These are phyloP conservation scores for Phallusia fumigata DNA, from an alignment of 23 tunicate species.

Conservation along the genomic window DNA sequence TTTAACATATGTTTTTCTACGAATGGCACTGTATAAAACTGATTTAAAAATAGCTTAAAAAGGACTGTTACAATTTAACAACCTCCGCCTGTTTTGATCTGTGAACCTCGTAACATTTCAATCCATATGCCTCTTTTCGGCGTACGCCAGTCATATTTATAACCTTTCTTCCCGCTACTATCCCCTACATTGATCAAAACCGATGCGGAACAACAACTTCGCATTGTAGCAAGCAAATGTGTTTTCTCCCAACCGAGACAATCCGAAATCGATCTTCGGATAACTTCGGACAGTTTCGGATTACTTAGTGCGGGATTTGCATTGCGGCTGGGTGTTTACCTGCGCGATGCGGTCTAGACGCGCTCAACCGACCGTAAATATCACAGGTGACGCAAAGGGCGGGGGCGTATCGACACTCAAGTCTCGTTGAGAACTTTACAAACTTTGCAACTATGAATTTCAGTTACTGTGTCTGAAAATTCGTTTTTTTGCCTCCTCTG, in stretches of 20 bases:
- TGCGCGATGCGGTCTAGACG: neutral
- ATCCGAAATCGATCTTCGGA: neutral
- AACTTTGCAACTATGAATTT: neutral
- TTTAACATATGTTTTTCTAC: no score
- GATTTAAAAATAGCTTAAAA: no score
- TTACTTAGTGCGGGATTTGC: neutral
- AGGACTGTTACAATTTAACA: no score
- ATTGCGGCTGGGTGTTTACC: neutral
- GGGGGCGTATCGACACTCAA: neutral
- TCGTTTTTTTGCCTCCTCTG: neutral
- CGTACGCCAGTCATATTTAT: neutral
- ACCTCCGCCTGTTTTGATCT: no score
- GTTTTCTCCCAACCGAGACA: neutral
- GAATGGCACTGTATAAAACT: no score
- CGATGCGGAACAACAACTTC: neutral
- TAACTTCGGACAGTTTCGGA: neutral
- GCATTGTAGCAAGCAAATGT: neutral
- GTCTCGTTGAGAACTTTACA: neutral
- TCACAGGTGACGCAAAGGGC: neutral
- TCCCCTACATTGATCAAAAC: slow-evolving; percentile 1
- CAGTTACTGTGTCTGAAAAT: neutral
- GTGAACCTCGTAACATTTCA: no score
- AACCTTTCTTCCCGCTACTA: neutral
- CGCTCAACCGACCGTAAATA: neutral
- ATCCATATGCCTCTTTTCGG: no score